These are phyloP conservation scores for Melipona beecheii DNA, from an alignment of 2,888 invertebrate species.

Conservation along the genomic window DNA sequence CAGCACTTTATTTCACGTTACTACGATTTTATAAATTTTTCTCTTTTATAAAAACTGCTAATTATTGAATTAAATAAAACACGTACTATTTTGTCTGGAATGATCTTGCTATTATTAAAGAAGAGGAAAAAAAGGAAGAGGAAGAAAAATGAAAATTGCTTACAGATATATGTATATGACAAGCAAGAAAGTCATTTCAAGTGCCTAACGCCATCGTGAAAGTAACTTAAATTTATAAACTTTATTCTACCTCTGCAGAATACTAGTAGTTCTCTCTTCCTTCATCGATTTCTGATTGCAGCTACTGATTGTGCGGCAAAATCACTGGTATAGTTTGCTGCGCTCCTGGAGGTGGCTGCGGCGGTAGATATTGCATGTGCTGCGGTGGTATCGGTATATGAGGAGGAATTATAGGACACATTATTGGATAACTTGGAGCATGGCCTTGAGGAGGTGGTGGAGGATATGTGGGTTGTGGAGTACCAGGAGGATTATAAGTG, in stretches of 20 bases:
- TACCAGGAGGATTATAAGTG: constrained; percentile 85
- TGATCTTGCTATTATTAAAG: constrained; percentile 16
- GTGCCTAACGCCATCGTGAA: constrained; percentile 65
- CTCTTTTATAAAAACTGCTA: not conserved
- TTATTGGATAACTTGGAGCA: constrained; percentile 86
- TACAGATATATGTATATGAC: constrained; percentile 29
- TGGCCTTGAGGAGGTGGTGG: constrained; percentile 86
- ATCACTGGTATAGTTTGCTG: constrained; percentile 84
- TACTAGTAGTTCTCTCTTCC: constrained; percentile 74
- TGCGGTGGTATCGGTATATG: constrained; percentile 84
- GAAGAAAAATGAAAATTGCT: constrained; percentile 15
- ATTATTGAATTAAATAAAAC: constrained; percentile 4
- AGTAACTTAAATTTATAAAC: constrained; percentile 71
- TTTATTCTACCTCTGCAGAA: constrained; percentile 72
- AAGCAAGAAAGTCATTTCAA: constrained; percentile 43
- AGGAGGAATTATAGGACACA: constrained; percentile 86
- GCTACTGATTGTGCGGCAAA: constrained; percentile 85
- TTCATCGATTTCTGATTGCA: constrained; percentile 81
- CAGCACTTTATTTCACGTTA: constrained; percentile 41
- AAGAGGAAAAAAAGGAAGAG: not conserved
- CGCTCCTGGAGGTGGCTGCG: constrained; percentile 84
- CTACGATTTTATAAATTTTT: constrained; percentile 17
- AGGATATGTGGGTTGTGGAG: constrained; percentile 85
- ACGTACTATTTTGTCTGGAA: constrained; percentile 27
- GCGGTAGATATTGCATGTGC: constrained; percentile 85